phyloP scores from a whole-genome alignment of 1,140 invertebrate genomes.

The Drosophila trapezifrons region DNA sequence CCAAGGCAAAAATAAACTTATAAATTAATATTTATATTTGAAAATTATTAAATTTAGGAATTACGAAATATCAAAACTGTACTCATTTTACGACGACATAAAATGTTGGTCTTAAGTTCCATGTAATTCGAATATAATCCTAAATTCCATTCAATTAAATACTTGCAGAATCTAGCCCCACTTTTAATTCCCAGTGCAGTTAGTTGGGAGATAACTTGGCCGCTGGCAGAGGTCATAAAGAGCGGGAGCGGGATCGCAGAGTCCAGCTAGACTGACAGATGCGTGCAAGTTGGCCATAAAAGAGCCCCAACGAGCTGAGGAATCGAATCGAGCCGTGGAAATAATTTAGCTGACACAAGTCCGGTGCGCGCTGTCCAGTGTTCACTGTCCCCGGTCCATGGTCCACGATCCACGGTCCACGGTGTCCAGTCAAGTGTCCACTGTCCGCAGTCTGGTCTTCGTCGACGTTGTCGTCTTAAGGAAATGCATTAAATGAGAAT shows the following conservation, averaged over 20 bases:
- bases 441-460: constrained; percentile 54
- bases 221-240: constrained; percentile 48
- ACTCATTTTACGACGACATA: too few species aligned
- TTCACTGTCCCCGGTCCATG: constrained; percentile 32
- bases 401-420: constrained; percentile 25
- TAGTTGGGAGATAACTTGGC: constrained; percentile 35
- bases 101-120: too few species aligned
- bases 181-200: constrained; percentile 18
- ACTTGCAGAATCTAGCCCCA: background rate
- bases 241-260: constrained; percentile 19
- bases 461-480: constrained; percentile 68
- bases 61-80: too few species aligned
- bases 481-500: constrained; percentile 76
- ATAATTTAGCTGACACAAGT: constrained; percentile 73
- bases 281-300: constrained; percentile 80
- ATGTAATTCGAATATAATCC: background rate
- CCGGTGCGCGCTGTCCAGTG: constrained; percentile 33
- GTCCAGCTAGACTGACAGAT: constrained; percentile 67
- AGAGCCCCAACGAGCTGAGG: constrained; percentile 62
- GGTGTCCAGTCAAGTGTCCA: constrained; percentile 47
- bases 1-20: too few species aligned
- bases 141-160: background rate
- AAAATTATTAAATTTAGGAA: background rate
- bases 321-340: constrained; percentile 63
- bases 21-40: too few species aligned